Base-by-base conservation (phyloP, 1,140 invertebrate genomes). In the Aporrectodea caliginosa region DNA sequence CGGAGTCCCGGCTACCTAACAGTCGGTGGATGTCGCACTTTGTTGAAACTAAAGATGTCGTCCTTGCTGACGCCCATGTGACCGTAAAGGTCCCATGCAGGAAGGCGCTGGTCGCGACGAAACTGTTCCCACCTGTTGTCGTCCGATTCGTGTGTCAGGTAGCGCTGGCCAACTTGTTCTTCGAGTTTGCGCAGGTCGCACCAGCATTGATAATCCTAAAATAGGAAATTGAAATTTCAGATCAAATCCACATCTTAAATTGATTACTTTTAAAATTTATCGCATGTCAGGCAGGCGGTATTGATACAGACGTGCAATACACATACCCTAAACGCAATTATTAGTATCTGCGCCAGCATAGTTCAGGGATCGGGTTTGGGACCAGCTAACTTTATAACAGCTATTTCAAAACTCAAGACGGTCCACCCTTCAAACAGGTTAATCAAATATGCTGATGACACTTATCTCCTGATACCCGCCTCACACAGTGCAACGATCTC, bases 121-220 rank as follows among this genome's bases (percentile, higher is more conserved):
- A 90, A 91, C 29, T 87, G 84, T 79, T 93, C 91, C 95, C 96
- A 98, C 75, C 96, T 91, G 30, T 92, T 92, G 88, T 99, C 97
- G 87, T 99, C 97, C 22, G 95, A 96, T 88, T 97, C 94, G 85
- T 98, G 96, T 35, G 97, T 98, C 80, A 98, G 90, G 89, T 98
- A 99, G 33, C 97, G 92, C 81, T 91, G 89, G 43, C 92, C 91
- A 16, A 98, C 93, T 86, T 93, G 91, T 27, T 89, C 89, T 89
- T 99, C 98, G 58, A 99, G 90, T 83, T 93, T 91, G 69, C 96
- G 91, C 78, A 99, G 90, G 89, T 99, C 97, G 83, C 92, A 93
- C 95, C 97, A 99, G 0, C 96, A 97, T 89, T 96, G 92, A 88
- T 94, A 96, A 89, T 97, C 95, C 93, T 98, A 89, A 43, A 87